Base-by-base conservation (phyloP, 2,888 invertebrate species). In the Ganaspis brasiliensis region DNA sequence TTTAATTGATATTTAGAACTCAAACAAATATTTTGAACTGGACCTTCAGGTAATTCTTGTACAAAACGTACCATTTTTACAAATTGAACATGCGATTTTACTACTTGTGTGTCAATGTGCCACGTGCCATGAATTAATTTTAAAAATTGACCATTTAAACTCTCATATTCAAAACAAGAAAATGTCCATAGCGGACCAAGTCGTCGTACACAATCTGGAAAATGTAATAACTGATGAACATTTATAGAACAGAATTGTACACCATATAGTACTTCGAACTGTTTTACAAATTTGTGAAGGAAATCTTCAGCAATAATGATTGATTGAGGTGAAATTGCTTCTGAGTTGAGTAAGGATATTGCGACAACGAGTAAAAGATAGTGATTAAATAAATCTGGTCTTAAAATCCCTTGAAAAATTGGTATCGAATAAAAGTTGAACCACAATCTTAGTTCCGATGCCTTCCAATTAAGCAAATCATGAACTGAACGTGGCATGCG, bases 391-490 rank as follows among this genome's bases (percentile, higher is more conserved):
- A 37, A 76, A 71, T 72, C 24, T 24, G 10, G 19, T 31, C 40
- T 5, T 19, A 77, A n/a, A 40, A 76, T 59, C 40, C 59, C 55
- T 24, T 37, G 19, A 12, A 74, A 59, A 57, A 72, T 45, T n/a
- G 73, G 72, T 35, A 70, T 26, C 12, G 71, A 76, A 52, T 75
- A 79, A 37, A 55, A 74, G 71, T 76, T 81, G 16, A 81, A 76
- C 73, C 76, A 82, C 16, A 55, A 59, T 72, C 79, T 78, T 8
- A 82, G 72, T 76, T 83, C 82, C 0, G 79, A 81, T 16, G 81
- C 81, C 75, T 83, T 81, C 83, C 79, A 83, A 73, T 80, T 80
- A 10, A 76, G 3, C 56, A 83, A 72, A 72, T 83, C 78, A n/a
- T 55, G 19, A 6, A 80, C 49, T 21, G 52, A 59, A 2, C 77